Evolutionary conservation across 35 echinoderm and acorn worm species (phyloP).

Genomic region (Ptychodera flava): DNA sequence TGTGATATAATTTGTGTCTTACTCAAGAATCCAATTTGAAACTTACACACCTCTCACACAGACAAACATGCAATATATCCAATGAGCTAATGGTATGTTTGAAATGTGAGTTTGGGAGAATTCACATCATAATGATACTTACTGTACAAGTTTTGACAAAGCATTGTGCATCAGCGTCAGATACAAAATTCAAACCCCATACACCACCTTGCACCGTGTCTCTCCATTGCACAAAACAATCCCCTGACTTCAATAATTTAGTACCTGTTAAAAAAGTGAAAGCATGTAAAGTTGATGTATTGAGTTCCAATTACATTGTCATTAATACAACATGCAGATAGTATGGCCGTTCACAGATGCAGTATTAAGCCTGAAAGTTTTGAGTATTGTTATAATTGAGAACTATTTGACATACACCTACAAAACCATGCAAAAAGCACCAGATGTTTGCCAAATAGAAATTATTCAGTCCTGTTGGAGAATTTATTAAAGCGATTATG

Average conservation of each 20-base stretch:
- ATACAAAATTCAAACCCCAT: conserved; percentile 24
- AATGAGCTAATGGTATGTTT: no score
- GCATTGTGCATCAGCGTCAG: not conserved
- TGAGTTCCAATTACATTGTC: not conserved
- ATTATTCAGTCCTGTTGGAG: no score
- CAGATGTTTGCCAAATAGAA: not conserved
- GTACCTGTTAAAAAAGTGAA: not conserved
- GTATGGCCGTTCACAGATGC: not conserved
- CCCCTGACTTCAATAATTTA: not conserved
- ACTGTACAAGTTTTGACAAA: conserved; percentile 18
- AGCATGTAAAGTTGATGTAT: not conserved
- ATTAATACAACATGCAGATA: not conserved
- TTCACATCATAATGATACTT: no score
- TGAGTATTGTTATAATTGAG: not conserved
- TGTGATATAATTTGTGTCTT: no score
- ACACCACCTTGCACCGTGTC: not conserved
- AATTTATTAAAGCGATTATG: no score
- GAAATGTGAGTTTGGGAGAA: no score
- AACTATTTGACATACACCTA: not conserved
- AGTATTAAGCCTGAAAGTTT: not conserved
- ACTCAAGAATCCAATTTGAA: no score
- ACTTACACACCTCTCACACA: no score
- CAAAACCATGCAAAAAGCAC: not conserved
- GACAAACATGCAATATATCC: no score
- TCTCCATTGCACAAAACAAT: conserved; percentile 17